phyloP scores from a whole-genome alignment of 1,140 invertebrate genomes.

The Diorhabda elongata region DNA sequence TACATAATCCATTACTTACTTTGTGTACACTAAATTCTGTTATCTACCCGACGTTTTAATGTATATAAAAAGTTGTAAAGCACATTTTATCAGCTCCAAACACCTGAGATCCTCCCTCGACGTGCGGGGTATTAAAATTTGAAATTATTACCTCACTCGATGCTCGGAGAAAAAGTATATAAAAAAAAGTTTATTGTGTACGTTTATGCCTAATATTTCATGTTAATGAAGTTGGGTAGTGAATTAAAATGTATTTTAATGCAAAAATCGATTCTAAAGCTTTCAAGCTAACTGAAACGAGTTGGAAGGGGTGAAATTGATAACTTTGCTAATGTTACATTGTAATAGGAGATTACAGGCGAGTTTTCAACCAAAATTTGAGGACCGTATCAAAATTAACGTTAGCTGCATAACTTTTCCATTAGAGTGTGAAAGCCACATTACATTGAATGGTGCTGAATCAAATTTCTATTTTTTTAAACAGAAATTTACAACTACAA shows the following conservation, averaged over 20 bases:
- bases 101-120: background rate
- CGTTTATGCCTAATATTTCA: background rate
- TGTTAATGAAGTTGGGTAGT: background rate
- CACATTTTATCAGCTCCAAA: background rate
- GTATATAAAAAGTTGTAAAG: background rate
- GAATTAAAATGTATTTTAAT: background rate
- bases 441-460: too few relatives aligned
- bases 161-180: too few relatives aligned
- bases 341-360: background rate
- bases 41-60: too few relatives aligned
- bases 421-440: too few relatives aligned
- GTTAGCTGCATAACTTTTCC: too few relatives aligned
- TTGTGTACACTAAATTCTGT: too few relatives aligned
- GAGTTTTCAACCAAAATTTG: background rate
- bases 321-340: background rate
- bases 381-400: too few relatives aligned
- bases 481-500: too few relatives aligned
- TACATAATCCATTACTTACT: too few relatives aligned
- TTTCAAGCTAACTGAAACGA: slow-evolving; percentile 1
- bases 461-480: too few relatives aligned
- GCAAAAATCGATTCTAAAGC: background rate
- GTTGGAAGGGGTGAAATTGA: background rate
- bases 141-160: background rate
- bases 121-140: background rate
- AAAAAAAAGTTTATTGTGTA: background rate